Conservation (phyloP, 2,797 vertebrate genomes). For the Tapera naevia region DNA sequence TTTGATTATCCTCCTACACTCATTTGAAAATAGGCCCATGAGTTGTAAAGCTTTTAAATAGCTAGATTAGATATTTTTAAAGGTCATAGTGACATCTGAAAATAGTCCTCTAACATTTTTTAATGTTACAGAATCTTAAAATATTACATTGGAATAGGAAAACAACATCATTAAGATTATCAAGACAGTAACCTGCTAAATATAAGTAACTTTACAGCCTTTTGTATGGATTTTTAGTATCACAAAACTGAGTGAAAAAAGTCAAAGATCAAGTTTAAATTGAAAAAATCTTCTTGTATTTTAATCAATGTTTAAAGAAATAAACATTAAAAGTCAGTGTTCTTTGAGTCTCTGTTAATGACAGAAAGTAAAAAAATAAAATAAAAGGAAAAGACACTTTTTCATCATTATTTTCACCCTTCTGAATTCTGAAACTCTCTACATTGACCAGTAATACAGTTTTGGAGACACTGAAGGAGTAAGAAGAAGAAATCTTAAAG, state of each 20-base stretch:
- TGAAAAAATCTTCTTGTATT: background rate
- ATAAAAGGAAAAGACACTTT: background rate
- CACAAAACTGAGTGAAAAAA: background rate
- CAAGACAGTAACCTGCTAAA: background rate
- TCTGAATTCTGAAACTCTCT: background rate
- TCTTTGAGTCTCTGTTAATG: background rate
- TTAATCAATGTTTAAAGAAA: background rate
- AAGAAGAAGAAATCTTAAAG: background rate
- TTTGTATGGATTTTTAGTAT: background rate
- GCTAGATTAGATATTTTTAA: constrained; percentile 59
- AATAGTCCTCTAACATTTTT: constrained; percentile 45
- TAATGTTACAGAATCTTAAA: background rate
- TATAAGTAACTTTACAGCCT: background rate
- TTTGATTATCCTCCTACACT: constrained; percentile 68
- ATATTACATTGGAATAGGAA: background rate
- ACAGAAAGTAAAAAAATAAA: background rate
- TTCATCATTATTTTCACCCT: background rate
- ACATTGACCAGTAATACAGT: background rate
- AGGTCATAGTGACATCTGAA: constrained; percentile 66
- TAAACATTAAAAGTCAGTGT: background rate
- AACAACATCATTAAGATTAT: constrained; percentile 21
- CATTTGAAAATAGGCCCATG: constrained; percentile 64
- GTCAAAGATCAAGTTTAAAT: background rate
- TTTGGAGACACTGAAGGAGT: background rate
- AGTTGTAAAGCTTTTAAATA: constrained; percentile 60